Evolutionary conservation across 2,113 vertebrate genomes (phyloP), one percentile per base, ranked within the genome.

Genomic region (Melozone crissalis): DNA sequence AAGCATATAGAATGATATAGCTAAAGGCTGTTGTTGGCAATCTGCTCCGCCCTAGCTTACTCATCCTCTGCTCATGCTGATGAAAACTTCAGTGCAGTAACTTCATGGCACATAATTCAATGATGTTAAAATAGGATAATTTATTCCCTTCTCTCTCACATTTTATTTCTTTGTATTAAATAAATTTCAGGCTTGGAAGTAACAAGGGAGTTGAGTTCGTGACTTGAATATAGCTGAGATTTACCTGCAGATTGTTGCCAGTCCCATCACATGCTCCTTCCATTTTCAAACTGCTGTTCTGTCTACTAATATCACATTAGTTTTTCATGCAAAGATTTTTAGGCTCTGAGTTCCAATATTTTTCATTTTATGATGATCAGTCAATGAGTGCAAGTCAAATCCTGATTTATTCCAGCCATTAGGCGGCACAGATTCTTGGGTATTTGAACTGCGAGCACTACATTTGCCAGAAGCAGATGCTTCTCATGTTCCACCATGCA

Each of bases 121-220:
- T 77, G 80, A 90, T 86, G n/a, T 93, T 95, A 72, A 94, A 39
- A 89, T 74, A 39, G 41, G 67, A 87, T 91, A 75, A 67, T 54
- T 73, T 66, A 69, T 90, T 96, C 93, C 20, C 19, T 89, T 92
- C 37, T 66, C 18, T 73, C 82, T 84, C 73, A 75, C 35, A 62
- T 89, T 94, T 89, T 91, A 87, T 95, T 95, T 96, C 68, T 77
- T 89, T 84, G 52, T 93, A 52, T 93, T 93, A 90, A 95, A 90
- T 94, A 88, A 74, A 89, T 94, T 95, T 78, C 76, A 84, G 61
- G 9, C 69, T 87, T 1, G 2, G 54, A 94, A 93, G 35, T 90
- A 92, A 75, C 68, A 90, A 87, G 83, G 39, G 81, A 92, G 72
- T 92, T 87, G 63, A 84, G 76, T 89, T 91, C 0, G 6, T 96